phyloP scores from a whole-genome alignment of 2,797 vertebrate genomes.

The Rhincodon typus region DNA sequence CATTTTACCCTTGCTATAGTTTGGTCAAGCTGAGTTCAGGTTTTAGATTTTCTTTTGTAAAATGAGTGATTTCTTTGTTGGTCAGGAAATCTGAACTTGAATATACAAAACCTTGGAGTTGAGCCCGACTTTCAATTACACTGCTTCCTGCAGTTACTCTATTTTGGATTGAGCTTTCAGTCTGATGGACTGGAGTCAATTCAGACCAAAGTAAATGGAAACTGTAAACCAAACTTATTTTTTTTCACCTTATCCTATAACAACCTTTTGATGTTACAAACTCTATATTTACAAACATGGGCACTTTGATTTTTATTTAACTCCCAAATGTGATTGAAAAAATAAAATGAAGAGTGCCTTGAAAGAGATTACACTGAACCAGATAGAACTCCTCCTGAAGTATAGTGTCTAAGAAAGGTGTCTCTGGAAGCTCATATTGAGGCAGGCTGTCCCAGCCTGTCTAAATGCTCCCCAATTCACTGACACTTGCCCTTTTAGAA shows the following conservation, averaged over 20 bases:
- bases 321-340: not conserved
- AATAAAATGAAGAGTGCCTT: not conserved
- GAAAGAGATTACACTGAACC: not conserved
- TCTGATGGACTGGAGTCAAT: not conserved
- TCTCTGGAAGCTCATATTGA: too few relatives aligned
- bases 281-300: not conserved
- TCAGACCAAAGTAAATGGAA: not conserved
- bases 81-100: constrained; percentile 13
- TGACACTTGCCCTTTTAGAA: constrained; percentile 14
- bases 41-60: not conserved
- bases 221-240: not conserved
- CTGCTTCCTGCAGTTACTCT: not conserved
- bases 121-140: not conserved
- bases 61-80: constrained; percentile 3
- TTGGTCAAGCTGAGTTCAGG: constrained; percentile 5
- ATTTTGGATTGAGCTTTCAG: not conserved
- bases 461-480: not conserved
- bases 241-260: not conserved
- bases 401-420: not conserved
- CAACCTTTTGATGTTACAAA: not conserved
- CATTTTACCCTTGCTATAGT: not conserved
- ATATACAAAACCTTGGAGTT: not conserved
- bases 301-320: too few relatives aligned
- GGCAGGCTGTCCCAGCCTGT: not conserved
- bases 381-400: not conserved